phyloP scores from a whole-genome alignment of 2,113 vertebrate genomes.

The Bombycilla garrulus region DNA sequence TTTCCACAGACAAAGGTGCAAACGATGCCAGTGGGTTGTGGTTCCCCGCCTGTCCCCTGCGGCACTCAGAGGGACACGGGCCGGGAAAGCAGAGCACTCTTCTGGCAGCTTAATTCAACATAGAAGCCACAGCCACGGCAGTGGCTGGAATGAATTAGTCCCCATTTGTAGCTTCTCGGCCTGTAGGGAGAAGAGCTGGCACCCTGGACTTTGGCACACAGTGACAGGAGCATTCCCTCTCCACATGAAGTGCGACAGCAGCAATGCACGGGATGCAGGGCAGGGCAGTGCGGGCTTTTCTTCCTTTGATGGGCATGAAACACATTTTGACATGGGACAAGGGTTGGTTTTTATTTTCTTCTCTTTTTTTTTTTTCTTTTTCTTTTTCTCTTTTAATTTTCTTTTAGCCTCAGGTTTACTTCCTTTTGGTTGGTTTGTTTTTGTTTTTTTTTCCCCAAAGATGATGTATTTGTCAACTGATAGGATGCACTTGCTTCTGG shows the following conservation, averaged over 20 bases:
- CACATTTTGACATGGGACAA: background rate
- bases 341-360: background rate
- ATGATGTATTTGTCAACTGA: slow-evolving; percentile 4
- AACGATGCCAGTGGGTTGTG: rapidly evolving
- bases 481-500: background rate
- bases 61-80: rapidly evolving
- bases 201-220: background rate
- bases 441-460: background rate
- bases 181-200: background rate
- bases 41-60: rapidly evolving
- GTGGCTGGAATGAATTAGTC: background rate
- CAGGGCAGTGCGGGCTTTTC: background rate
- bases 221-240: background rate
- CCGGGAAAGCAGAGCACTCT: background rate
- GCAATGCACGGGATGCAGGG: rapidly evolving
- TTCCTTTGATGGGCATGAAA: slow-evolving; percentile 52
- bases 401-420: background rate
- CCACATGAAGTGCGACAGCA: rapidly evolving
- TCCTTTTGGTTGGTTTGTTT: background rate
- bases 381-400: background rate
- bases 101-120: background rate
- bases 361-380: background rate
- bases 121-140: rapidly evolving
- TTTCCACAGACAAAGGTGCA: background rate
- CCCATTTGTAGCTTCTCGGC: background rate